A percentile compares a stretch with the other conserved stretches of the same genome.
These are phyloP conservation scores for Lapara coniferarum DNA, from an alignment of 2,888 invertebrate genomes.

Conservation along the genomic window DNA sequence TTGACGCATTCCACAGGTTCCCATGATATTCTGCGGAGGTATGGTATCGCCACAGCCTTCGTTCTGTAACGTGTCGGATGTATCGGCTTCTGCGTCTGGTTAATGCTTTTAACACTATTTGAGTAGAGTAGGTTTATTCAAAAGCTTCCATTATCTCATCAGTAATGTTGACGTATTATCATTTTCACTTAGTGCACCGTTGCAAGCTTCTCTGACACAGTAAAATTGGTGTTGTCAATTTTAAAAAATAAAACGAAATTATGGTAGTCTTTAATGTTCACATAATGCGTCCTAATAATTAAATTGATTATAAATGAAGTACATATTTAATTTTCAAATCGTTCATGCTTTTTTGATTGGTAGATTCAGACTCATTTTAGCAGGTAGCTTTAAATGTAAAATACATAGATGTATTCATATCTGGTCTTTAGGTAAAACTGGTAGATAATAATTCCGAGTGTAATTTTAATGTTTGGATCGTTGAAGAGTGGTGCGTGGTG, in stretches of 20 bases:
- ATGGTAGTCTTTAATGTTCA: background rate
- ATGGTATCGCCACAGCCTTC: constrained; percentile 79
- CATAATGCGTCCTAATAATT: too few relatives aligned
- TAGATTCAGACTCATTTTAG: background rate
- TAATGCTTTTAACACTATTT: constrained; percentile 28
- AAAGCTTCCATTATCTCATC: constrained; percentile 10
- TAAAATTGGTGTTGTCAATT: constrained; percentile 6
- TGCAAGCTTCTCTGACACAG: constrained; percentile 6
- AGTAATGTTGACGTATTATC: background rate
- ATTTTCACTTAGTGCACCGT: constrained; percentile 22
- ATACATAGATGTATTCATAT: background rate
- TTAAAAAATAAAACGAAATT: background rate
- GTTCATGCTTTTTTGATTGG: too few relatives aligned
- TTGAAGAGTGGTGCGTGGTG: constrained; percentile 76
- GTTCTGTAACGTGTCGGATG: constrained; percentile 77
- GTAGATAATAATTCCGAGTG: background rate
- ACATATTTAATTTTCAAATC: too few relatives aligned
- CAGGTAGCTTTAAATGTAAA: background rate
- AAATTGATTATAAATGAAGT: too few relatives aligned
- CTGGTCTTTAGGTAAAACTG: background rate
- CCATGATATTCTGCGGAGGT: constrained; percentile 77
- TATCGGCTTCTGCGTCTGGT: constrained; percentile 77
- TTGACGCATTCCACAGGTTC: constrained; percentile 58
- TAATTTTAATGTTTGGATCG: constrained; percentile 27
- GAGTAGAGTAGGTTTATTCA: background rate